phyloP scores from a whole-genome alignment of 2,888 invertebrate genomes.

The Lordiphosa andalusiaca region DNA sequence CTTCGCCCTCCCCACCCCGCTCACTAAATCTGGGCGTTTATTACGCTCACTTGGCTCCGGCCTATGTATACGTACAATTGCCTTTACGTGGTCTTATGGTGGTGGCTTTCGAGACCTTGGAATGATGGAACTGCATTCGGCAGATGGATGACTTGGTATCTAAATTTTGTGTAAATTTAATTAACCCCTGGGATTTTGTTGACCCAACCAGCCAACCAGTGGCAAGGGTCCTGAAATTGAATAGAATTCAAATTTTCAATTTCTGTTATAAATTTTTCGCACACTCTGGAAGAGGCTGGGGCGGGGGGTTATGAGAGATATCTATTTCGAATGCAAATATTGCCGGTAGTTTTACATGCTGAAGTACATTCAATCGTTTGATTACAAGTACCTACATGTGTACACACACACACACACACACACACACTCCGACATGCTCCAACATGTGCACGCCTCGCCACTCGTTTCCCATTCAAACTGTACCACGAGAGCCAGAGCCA shows the following conservation, averaged over 20 bases:
- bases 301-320: not conserved
- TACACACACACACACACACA: not conserved
- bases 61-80: conserved; percentile 20
- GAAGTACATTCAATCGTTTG: conserved; percentile 47
- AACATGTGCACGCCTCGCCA: conserved; percentile 22
- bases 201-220: not conserved
- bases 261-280: conserved; percentile 31
- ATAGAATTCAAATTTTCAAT: conserved; percentile 21
- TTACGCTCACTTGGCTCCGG: conserved; percentile 59
- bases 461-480: conserved; percentile 15
- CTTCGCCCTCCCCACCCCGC: not conserved
- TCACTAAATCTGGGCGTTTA: conserved; percentile 60
- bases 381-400: conserved; percentile 33
- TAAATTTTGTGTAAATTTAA: conserved; percentile 9
- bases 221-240: conserved; percentile 3
- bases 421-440: conserved; percentile 10
- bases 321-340: conserved; percentile 29
- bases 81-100: conserved; percentile 27
- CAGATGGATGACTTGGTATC: not conserved
- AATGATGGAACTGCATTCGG: no score
- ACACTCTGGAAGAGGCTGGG: not conserved
- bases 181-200: conserved; percentile 7
- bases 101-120: conserved; percentile 1
- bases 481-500: not conserved
- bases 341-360: conserved; percentile 34